These are phyloP conservation scores for Ophioderma brevispina DNA, from an alignment of 35 echinoderm and acorn worm genomes.

Conservation along the genomic window DNA sequence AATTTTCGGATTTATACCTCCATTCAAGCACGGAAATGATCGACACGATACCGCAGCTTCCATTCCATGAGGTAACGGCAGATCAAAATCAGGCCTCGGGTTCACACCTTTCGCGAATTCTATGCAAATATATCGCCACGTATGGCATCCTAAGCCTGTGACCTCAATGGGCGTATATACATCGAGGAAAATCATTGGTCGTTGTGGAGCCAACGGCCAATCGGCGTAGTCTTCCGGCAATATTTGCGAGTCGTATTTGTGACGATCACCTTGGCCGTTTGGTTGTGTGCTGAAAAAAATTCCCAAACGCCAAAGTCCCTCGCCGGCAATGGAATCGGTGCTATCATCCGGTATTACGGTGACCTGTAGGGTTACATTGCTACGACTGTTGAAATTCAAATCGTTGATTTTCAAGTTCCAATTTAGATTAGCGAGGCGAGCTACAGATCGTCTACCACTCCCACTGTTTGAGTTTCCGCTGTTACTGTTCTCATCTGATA, in stretches of 20 bases:
- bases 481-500: no score
- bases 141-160: constrained; percentile 50
- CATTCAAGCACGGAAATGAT: neutral
- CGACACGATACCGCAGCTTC: constrained; percentile 8
- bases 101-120: constrained; percentile 66
- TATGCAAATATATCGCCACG: constrained; percentile 67
- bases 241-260: constrained; percentile 32
- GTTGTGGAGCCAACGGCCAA: constrained; percentile 28
- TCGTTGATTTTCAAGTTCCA: neutral
- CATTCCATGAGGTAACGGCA: constrained; percentile 23
- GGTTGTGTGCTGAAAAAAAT: constrained; percentile 41
- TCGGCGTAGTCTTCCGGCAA: constrained; percentile 34
- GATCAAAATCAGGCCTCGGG: constrained; percentile 26
- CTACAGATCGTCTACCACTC: neutral
- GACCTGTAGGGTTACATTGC: neutral
- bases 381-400: neutral
- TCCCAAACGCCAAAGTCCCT: constrained; percentile 58
- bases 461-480: no score
- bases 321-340: constrained; percentile 16
- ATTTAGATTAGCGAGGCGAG: neutral
- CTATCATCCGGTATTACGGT: neutral
- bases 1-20: no score
- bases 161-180: constrained; percentile 47
- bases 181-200: constrained; percentile 45
- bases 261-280: constrained; percentile 31